Percentiles rank a stretch among this genome's conserved stretches.
phyloP scores from a whole-genome alignment of 1,140 invertebrate genomes.

The Drosophila cardini region DNA sequence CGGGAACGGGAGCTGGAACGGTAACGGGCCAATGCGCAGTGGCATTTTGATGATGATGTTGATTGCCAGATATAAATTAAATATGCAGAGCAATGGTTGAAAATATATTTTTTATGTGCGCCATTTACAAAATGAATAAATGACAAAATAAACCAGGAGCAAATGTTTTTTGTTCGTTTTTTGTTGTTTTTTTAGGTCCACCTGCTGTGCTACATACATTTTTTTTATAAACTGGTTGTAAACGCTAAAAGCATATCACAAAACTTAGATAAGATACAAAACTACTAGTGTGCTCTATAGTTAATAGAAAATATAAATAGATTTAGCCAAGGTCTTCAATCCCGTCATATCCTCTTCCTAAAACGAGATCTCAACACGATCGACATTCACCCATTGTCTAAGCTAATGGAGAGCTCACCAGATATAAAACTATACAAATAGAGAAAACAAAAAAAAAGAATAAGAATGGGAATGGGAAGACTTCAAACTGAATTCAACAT shows the following conservation, averaged over 20 bases:
- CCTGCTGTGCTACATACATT: constrained; percentile 20
- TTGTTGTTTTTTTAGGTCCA: background rate
- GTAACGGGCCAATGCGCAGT: constrained; percentile 38
- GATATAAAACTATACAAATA: background rate
- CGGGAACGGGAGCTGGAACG: constrained; percentile 8
- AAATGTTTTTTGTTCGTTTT: constrained; percentile 17
- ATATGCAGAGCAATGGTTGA: constrained; percentile 57
- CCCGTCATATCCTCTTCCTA: constrained; percentile 25
- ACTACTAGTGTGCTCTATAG: background rate
- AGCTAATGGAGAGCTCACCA: constrained; percentile 30
- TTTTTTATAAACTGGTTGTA: constrained; percentile 39
- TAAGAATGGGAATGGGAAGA: background rate
- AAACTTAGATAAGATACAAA: constrained; percentile 30
- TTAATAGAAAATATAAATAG: constrained; percentile 26
- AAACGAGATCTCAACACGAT: constrained; percentile 41
- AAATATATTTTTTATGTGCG: constrained; percentile 64
- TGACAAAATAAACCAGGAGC: constrained; percentile 57
- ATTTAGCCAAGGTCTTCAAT: constrained; percentile 42
- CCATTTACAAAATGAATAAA: constrained; percentile 81
- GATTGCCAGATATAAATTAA: constrained; percentile 80
- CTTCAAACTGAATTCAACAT: constrained; percentile 17
- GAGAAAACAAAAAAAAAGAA: background rate
- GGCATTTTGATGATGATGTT: constrained; percentile 69
- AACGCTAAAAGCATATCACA: constrained; percentile 17
- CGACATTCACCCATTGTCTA: constrained; percentile 32